These are phyloP conservation scores for Campaea margaritaria DNA, from an alignment of 2,888 invertebrate species.

Conservation along the genomic window DNA sequence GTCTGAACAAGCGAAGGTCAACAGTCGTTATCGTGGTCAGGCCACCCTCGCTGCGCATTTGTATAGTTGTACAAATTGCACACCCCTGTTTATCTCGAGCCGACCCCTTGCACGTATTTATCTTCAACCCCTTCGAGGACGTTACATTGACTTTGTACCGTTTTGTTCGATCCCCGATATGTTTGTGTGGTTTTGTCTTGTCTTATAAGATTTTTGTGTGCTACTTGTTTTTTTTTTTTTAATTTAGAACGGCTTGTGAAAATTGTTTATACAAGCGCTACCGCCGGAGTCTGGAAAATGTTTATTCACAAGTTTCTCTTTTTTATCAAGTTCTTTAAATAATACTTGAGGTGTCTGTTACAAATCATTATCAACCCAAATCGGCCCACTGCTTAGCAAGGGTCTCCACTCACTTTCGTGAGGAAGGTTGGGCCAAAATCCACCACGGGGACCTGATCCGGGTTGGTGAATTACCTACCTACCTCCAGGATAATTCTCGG, in stretches of 20 bases:
- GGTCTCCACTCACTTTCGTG: too few relatives aligned
- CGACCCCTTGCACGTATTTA: constrained; percentile 76
- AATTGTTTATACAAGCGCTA: too few relatives aligned
- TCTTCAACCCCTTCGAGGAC: constrained; percentile 77
- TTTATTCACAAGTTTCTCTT: too few relatives aligned
- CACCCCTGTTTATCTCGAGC: constrained; percentile 79
- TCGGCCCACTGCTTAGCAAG: too few relatives aligned
- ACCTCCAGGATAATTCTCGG: too few relatives aligned
- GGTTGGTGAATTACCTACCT: too few relatives aligned
- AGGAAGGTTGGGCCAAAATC: too few relatives aligned
- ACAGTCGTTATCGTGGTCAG: constrained; percentile 39
- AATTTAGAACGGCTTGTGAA: neutral
- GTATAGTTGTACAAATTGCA: constrained; percentile 80
- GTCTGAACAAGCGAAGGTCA: constrained; percentile 38
- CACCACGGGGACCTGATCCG: too few relatives aligned
- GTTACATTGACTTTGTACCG: constrained; percentile 76
- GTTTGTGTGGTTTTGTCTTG: constrained; percentile 38
- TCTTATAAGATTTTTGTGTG: constrained; percentile 32
- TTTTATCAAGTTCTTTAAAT: too few relatives aligned
- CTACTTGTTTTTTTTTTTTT: constrained; percentile 1
- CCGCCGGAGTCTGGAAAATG: too few relatives aligned
- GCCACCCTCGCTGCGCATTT: constrained; percentile 64
- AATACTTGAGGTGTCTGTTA: too few relatives aligned
- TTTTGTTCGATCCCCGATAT: constrained; percentile 66
- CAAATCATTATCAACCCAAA: too few relatives aligned